Conservation (phyloP, 1,140 invertebrate genomes). For the Marisa cornuarietis region DNA sequence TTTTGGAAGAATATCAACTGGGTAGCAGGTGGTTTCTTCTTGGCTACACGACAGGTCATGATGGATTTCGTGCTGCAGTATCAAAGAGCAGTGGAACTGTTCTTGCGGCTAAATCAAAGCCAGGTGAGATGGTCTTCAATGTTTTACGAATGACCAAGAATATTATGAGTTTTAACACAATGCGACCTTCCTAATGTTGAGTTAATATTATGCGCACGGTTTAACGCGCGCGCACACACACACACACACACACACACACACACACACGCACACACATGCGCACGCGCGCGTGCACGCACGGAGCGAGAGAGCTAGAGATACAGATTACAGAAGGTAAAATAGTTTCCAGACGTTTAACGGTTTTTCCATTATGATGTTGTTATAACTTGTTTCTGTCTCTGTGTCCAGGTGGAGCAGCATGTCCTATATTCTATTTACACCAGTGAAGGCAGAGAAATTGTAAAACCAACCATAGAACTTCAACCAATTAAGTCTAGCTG, state of each 20-base stretch:
- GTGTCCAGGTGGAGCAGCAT: slow-evolving; percentile 46
- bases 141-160: no score
- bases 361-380: slow-evolving; percentile 8
- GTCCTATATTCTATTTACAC: slow-evolving; percentile 39
- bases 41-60: slow-evolving; percentile 6
- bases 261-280: no score
- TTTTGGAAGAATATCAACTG: slow-evolving; percentile 11
- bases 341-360: slow-evolving; percentile 33
- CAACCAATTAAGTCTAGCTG: slow-evolving; percentile 30
- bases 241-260: no score
- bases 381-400: slow-evolving; percentile 27
- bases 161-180: not conserved
- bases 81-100: not conserved
- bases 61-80: slow-evolving; percentile 7
- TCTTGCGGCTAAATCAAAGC: not conserved
- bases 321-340: slow-evolving; percentile 31
- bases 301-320: slow-evolving; percentile 25
- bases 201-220: not conserved
- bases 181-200: no score
- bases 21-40: slow-evolving; percentile 18
- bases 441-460: slow-evolving; percentile 20
- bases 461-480: slow-evolving; percentile 36
- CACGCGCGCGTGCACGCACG: no score
- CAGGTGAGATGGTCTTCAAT: slow-evolving; percentile 8
- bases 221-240: no score